These are phyloP conservation scores for Ctenoplectra terminalis DNA, from an alignment of 1,140 invertebrate species.

Conservation along the genomic window DNA sequence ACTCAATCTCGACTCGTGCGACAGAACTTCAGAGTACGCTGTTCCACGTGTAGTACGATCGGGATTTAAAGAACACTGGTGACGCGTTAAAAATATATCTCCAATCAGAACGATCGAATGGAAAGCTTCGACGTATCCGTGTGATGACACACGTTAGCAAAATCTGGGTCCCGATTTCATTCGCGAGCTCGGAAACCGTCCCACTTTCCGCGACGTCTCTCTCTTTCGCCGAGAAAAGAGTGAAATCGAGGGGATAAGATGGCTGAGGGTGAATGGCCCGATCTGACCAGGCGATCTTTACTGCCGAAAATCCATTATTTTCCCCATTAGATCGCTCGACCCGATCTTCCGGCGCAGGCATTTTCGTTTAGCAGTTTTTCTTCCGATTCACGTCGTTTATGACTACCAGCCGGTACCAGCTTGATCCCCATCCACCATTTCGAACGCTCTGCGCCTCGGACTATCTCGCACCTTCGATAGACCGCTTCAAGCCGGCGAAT, in stretches of 20 bases:
- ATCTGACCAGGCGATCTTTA: slow-evolving; percentile 80
- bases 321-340: slow-evolving; percentile 80
- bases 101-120: not conserved
- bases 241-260: slow-evolving; percentile 51
- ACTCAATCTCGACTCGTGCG: not conserved
- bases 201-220: not conserved
- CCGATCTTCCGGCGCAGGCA: slow-evolving; percentile 76
- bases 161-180: not conserved
- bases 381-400: slow-evolving; percentile 81
- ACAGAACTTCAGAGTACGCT: not conserved
- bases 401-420: slow-evolving; percentile 68
- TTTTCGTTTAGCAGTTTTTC: slow-evolving; percentile 84
- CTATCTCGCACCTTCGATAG: slow-evolving; percentile 60
- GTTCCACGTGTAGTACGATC: too few species aligned
- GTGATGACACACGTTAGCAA: not conserved
- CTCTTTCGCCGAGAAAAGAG: slow-evolving; percentile 35
- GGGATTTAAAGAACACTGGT: too few species aligned
- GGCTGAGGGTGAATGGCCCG: slow-evolving; percentile 66
- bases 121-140: not conserved
- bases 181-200: not conserved
- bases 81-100: slow-evolving; percentile 19
- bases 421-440: slow-evolving; percentile 63
- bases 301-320: slow-evolving; percentile 83
- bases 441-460: slow-evolving; percentile 9
- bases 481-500: slow-evolving; percentile 42